A percentile compares a stretch with the other conserved stretches of the same genome.
These are phyloP conservation scores for Xerus inauris DNA, from an alignment of 2,113 vertebrate species.

Conservation along the genomic window DNA sequence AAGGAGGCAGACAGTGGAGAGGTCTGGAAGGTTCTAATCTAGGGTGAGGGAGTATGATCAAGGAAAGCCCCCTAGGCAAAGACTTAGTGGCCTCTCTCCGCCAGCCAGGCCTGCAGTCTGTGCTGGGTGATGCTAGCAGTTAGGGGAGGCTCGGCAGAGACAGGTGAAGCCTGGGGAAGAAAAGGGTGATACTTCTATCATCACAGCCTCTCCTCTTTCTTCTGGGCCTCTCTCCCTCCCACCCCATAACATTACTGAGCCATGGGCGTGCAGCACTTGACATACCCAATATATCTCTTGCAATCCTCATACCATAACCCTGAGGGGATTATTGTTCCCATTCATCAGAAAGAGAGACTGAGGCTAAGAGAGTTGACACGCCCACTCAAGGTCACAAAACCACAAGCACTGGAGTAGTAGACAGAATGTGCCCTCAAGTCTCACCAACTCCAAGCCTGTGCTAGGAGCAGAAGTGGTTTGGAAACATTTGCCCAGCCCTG, in stretches of 20 bases:
- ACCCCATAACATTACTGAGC: not conserved
- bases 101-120: not conserved
- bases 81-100: not conserved
- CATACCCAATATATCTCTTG: not conserved
- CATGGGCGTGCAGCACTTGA: not conserved
- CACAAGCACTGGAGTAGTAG: not conserved
- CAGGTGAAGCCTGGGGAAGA: not conserved
- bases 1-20: not conserved
- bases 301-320: not conserved
- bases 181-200: not conserved
- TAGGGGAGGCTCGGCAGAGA: not conserved
- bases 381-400: not conserved
- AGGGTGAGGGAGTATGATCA: not conserved
- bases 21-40: not conserved
- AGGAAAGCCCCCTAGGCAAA: not conserved
- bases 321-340: not conserved
- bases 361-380: not conserved
- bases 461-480: not conserved
- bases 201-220: not conserved
- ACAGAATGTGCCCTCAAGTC: not conserved
- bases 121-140: fast-evolving
- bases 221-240: too few species aligned
- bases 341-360: not conserved
- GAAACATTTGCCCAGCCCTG: not conserved
- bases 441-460: not conserved